These are phyloP conservation scores for Latheticus oryzae DNA, from an alignment of 2,888 invertebrate species.

Conservation along the genomic window DNA sequence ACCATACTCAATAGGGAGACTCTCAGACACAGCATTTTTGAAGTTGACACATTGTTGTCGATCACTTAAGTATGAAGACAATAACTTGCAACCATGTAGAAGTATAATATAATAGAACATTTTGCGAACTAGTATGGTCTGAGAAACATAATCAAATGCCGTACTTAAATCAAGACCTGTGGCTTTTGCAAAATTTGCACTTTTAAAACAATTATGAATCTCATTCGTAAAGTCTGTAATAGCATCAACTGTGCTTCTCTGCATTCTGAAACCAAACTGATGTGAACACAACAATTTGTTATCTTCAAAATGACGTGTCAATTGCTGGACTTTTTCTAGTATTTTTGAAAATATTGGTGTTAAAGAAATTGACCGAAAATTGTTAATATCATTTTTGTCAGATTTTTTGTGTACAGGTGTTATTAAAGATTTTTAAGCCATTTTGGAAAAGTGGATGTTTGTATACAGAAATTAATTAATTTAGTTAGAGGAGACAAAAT, in stretches of 20 bases:
- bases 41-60: background rate
- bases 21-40: background rate
- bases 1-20: background rate
- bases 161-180: background rate
- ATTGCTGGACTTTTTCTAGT: too few species aligned
- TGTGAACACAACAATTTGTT: conserved; percentile 6
- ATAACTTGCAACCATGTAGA: background rate
- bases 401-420: background rate
- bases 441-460: background rate
- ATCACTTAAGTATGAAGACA: background rate
- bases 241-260: background rate
- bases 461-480: background rate
- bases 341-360: too few species aligned
- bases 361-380: background rate
- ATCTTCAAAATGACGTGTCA: conserved; percentile 4
- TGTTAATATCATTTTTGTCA: background rate
- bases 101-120: background rate
- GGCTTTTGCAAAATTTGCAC: background rate
- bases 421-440: background rate
- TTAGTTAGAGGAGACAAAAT: background rate
- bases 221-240: background rate
- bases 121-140: background rate
- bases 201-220: background rate
- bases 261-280: background rate
- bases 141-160: background rate